Base-by-base conservation (phyloP, 2,888 invertebrate species). In the Leptogaster cylindrica region DNA sequence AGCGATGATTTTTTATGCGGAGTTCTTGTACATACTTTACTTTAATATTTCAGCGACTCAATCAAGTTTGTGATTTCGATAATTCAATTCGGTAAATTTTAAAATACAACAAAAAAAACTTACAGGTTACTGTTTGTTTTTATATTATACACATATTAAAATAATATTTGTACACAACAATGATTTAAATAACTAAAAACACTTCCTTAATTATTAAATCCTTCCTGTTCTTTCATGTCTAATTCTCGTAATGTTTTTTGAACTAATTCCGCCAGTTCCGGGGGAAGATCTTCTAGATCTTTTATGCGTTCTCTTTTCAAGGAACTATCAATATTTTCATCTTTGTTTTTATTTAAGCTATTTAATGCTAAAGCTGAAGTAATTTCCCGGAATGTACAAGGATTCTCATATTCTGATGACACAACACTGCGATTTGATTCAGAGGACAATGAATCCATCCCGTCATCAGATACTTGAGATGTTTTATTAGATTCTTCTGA, bases 261-360 rank as follows among this genome's bases (percentile, higher is more conserved):
- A 0, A 88, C 87, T 65, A 88, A 77, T 61, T 84, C 83, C 68
- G 87, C 84, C 65, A 88, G 78, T 73, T 88, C 85, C 8, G 84
- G 81, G 2, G 88, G 88, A 70, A 88, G 77, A 72, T 84, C 82
- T 61, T 78, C 78, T 3, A 80, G 72, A 71, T 80, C 80, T 68
- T 80, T 78, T 78, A 83, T 77, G 76, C 86, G 70, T 71, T 81
- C 78, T 28, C 76, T 76, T 73, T 77, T 77, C 12, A 79, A 74
- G 2, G 78, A 74, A 41, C 73, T 76, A 14, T 41, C 28, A 1
- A 28, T 27, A 7, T 44, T 18, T 12, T 28, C 27, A 3, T 65
- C 27, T 4, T 51, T 52, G 5, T 28, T 2, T n/a, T n/a, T n/a
- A n/a, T n/a, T n/a, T n/a, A n/a, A n/a, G n/a, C n/a, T n/a, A n/a